Conservation (phyloP, 2,888 invertebrate species). For the Cantharis flavilabris region DNA sequence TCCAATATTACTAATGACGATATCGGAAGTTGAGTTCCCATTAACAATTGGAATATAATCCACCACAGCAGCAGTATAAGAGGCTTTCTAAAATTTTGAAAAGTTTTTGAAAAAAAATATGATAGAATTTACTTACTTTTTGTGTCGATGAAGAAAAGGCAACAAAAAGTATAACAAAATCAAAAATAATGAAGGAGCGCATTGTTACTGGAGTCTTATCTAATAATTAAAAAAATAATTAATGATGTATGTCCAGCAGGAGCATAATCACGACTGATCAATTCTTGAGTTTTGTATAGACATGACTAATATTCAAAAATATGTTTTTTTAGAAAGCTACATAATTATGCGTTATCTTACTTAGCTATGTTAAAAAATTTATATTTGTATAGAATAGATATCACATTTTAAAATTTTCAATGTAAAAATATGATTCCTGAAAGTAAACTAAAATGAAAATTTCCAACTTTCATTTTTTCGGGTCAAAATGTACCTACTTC, state of each 20-base stretch:
- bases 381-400: too few relatives aligned
- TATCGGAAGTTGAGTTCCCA: conserved; percentile 11
- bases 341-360: background rate
- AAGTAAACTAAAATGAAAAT: too few relatives aligned
- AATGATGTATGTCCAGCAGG: background rate
- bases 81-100: conserved; percentile 25
- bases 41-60: conserved; percentile 29
- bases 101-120: background rate
- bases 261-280: background rate
- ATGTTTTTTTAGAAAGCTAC: background rate
- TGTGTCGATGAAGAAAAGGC: background rate
- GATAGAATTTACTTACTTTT: background rate
- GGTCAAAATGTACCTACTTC: too few relatives aligned
- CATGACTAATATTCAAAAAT: background rate
- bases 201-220: background rate
- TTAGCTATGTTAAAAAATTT: too few relatives aligned
- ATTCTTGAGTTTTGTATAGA: background rate
- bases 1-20: conserved; percentile 21
- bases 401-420: too few relatives aligned
- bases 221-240: background rate
- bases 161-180: background rate
- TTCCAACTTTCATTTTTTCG: too few relatives aligned
- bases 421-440: too few relatives aligned
- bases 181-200: background rate
- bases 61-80: conserved; percentile 39